These are phyloP conservation scores for Cyclophora punctaria DNA, from an alignment of 2,888 invertebrate species.

Conservation along the genomic window DNA sequence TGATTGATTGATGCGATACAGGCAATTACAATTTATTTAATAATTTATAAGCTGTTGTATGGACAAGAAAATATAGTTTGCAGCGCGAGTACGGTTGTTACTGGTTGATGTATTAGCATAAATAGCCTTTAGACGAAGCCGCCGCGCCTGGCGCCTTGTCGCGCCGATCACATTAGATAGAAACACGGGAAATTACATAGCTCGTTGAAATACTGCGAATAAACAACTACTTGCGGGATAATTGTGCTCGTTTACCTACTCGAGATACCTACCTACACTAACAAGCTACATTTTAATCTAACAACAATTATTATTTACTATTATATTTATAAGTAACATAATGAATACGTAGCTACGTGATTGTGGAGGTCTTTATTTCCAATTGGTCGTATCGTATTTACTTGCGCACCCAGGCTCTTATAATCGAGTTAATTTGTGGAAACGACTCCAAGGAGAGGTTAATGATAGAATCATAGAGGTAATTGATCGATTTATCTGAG, in stretches of 20 bases:
- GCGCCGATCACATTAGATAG: constrained; percentile 60
- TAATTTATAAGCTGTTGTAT: constrained; percentile 47
- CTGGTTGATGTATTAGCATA: constrained; percentile 57
- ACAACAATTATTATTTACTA: constrained; percentile 24
- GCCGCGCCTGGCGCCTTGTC: constrained; percentile 64
- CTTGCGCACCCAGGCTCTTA: background rate
- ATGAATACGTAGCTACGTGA: constrained; percentile 21
- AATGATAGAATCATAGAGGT: constrained; percentile 12
- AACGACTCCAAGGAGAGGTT: constrained; percentile 6
- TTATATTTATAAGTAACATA: constrained; percentile 5
- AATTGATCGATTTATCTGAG: constrained; percentile 28
- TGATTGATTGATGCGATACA: constrained; percentile 54
- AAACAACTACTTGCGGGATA: constrained; percentile 58
- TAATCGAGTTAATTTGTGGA: constrained; percentile 4
- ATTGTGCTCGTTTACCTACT: constrained; percentile 54
- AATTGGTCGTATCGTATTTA: constrained; percentile 23
- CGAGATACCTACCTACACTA: constrained; percentile 38
- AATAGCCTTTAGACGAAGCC: constrained; percentile 59
- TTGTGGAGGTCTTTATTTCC: constrained; percentile 22
- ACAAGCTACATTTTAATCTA: constrained; percentile 33
- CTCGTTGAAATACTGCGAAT: constrained; percentile 54
- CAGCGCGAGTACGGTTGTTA: constrained; percentile 37
- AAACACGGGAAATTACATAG: constrained; percentile 63
- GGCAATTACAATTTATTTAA: constrained; percentile 58
- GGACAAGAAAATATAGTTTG: constrained; percentile 27